Conservation (phyloP, 2,113 vertebrate genomes). For the Cavia porcellus region DNA sequence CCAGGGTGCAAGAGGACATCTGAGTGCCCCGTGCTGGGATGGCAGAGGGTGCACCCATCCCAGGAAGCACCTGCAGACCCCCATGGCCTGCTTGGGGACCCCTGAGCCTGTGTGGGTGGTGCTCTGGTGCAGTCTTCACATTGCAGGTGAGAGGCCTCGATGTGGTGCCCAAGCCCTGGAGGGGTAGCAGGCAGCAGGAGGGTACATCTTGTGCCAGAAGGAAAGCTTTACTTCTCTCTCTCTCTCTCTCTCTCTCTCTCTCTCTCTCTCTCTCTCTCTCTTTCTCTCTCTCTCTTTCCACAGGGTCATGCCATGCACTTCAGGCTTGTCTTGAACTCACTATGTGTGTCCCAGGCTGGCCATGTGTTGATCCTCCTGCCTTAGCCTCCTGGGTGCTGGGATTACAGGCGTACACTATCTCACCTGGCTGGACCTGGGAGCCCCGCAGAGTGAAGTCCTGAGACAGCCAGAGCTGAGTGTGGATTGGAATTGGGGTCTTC, state of each 20-base stretch:
- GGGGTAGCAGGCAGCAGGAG: neutral
- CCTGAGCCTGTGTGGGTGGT: fast-evolving
- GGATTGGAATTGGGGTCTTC: neutral
- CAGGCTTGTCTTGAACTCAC: neutral
- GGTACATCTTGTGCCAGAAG: neutral
- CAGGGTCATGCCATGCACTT: neutral
- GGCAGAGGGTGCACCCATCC: no score
- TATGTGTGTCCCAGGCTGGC: neutral
- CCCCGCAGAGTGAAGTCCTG: neutral
- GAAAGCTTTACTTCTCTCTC: neutral
- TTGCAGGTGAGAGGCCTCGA: fast-evolving
- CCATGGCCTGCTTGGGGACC: neutral
- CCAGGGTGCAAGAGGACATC: neutral
- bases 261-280: neutral
- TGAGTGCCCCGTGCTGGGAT: neutral
- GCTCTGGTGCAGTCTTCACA: fast-evolving
- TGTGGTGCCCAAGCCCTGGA: fast-evolving
- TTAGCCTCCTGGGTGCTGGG: neutral
- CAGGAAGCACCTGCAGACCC: fast-evolving
- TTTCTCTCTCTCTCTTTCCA: neutral
- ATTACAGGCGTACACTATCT: neutral
- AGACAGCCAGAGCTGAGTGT: neutral
- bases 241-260: neutral
- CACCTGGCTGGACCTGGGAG: neutral
- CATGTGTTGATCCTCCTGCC: neutral